phyloP scores from a whole-genome alignment of 2,797 vertebrate genomes.

The Hapalemur alaotrensis region DNA sequence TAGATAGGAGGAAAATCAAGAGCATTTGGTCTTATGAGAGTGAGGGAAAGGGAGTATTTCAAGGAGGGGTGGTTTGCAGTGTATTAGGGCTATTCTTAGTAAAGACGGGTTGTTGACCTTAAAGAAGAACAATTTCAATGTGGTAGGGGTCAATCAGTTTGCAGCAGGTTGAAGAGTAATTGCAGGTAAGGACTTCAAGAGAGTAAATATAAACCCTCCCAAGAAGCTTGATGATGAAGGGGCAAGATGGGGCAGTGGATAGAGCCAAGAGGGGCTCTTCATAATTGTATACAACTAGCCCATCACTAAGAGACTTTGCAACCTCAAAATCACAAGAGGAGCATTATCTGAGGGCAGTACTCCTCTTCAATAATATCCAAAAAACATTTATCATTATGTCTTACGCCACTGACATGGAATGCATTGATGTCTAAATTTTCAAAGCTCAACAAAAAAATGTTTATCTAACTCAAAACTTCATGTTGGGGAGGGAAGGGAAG shows the following conservation, averaged over 20 bases:
- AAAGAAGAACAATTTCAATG: neutral
- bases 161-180: neutral
- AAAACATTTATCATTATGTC: neutral
- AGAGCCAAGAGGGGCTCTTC: neutral
- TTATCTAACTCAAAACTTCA: neutral
- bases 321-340: neutral
- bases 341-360: neutral
- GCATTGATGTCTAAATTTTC: neutral
- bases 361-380: neutral
- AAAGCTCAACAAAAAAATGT: neutral
- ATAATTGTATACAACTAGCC: neutral
- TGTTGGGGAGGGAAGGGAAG: neutral
- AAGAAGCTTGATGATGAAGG: neutral
- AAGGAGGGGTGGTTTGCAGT: neutral
- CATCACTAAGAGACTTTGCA: neutral
- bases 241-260: neutral
- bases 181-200: neutral
- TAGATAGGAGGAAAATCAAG: neutral
- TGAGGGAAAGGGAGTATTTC: neutral
- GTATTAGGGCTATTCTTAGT: neutral
- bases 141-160: neutral
- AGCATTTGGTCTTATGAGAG: neutral
- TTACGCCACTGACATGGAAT: neutral
- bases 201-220: neutral
- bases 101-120: neutral